Conservation (phyloP, 2,113 vertebrate species). For the Pangasianodon gigas region DNA sequence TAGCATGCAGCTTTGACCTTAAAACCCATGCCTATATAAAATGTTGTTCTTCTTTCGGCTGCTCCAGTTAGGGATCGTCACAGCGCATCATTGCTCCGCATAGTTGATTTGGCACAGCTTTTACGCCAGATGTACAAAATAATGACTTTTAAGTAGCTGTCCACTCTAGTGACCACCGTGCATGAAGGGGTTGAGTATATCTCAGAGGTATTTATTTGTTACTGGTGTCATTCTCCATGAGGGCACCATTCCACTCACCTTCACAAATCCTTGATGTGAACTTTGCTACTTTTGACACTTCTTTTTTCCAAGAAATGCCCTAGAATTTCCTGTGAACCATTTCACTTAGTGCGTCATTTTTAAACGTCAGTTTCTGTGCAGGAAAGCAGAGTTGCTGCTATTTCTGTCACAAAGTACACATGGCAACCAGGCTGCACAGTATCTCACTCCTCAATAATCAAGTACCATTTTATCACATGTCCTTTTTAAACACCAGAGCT, state of each 20-base stretch:
- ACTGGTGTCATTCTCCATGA: background rate
- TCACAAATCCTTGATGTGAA: background rate
- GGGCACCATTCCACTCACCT: background rate
- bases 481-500: background rate
- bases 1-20: background rate
- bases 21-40: background rate
- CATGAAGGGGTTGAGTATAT: background rate
- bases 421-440: background rate
- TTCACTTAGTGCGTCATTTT: background rate
- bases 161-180: background rate
- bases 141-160: background rate
- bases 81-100: no score
- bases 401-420: slow-evolving; percentile 8
- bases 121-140: background rate
- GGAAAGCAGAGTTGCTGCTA: background rate
- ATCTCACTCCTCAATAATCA: background rate
- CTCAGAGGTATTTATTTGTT: background rate
- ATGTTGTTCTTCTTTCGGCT: no score
- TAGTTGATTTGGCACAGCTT: no score
- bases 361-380: background rate
- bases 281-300: background rate
- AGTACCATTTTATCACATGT: background rate
- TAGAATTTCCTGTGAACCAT: no score
- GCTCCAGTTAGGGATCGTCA: no score
- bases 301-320: background rate